Evolutionary conservation across 64 coral and sea anemone species (phyloP).

Genomic region (Montipora efflorescens): DNA sequence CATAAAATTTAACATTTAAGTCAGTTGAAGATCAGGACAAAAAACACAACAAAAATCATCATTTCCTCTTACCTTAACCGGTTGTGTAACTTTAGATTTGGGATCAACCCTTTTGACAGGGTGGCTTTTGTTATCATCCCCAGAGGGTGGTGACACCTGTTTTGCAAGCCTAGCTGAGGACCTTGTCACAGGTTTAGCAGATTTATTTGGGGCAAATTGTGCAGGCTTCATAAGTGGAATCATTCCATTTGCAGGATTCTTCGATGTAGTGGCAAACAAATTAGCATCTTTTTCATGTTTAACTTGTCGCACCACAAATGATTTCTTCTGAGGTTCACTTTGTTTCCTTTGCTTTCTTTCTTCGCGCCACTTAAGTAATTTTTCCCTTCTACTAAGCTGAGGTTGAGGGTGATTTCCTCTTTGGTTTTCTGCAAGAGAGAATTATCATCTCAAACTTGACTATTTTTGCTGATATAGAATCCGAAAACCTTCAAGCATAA

Average conservation of each 20-base stretch:
- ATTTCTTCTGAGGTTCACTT: slow-evolving; percentile 40
- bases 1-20: neutral
- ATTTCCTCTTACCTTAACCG: slow-evolving; percentile 1
- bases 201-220: neutral
- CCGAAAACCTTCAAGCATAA: no score
- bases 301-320: slow-evolving; percentile 63
- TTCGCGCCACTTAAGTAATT: slow-evolving; percentile 64
- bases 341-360: slow-evolving; percentile 48
- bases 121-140: slow-evolving; percentile 19
- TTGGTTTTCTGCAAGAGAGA: neutral
- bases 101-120: neutral
- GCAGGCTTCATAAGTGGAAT: slow-evolving; percentile 15
- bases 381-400: slow-evolving; percentile 47
- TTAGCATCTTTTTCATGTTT: slow-evolving; percentile 27
- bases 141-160: slow-evolving; percentile 4
- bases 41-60: neutral
- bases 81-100: slow-evolving; percentile 21
- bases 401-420: neutral
- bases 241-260: slow-evolving; percentile 36
- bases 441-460: neutral
- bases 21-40: neutral
- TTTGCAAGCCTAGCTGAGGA: slow-evolving; percentile 73
- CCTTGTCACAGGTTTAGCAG: slow-evolving; percentile 57
- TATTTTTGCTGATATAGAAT: neutral
- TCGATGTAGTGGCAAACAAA: slow-evolving; percentile 21